phyloP scores from a whole-genome alignment of 2,113 vertebrate species.

The Dendrocopos noguchii region DNA sequence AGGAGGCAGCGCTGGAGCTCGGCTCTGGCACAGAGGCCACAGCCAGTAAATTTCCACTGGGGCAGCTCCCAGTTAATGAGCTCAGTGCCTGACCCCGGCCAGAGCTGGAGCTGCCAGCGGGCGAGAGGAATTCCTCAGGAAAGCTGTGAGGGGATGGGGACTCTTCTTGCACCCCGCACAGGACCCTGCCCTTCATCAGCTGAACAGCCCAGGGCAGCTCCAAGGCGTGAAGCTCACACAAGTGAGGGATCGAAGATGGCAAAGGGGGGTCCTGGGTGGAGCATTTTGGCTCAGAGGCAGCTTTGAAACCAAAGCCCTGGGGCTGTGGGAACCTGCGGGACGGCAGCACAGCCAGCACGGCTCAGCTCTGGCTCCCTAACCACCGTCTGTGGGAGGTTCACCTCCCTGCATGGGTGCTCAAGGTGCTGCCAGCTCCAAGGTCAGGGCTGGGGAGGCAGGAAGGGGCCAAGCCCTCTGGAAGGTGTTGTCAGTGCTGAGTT shows the following conservation, averaged over 20 bases:
- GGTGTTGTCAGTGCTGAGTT: accelerated
- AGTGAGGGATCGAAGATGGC: neutral
- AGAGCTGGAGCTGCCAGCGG: neutral
- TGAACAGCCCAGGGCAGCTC: neutral
- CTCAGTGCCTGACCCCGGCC: constrained; percentile 23
- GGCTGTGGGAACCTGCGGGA: too few species aligned
- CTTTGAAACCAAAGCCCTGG: neutral
- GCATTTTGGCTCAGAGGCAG: neutral
- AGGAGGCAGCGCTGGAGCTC: neutral
- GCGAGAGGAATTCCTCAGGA: constrained; percentile 40
- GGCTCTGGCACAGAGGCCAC: neutral
- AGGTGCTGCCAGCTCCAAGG: neutral
- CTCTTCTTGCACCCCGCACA: neutral
- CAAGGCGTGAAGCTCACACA: accelerated
- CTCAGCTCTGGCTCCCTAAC: neutral
- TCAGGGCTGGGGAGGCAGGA: neutral
- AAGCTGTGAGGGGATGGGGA: neutral
- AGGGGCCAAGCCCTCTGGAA: neutral
- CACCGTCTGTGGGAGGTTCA: neutral
- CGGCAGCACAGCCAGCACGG: too few species aligned
- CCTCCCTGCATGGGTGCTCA: accelerated
- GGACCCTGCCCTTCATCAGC: accelerated
- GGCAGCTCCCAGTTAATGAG: constrained; percentile 53
- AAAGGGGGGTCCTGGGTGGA: accelerated
- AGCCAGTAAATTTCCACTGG: constrained; percentile 72